A percentile compares a stretch with the other conserved stretches of the same genome.
Evolutionary conservation across 2,113 vertebrate genomes (phyloP).

Genomic region (Neolamprologus ventralis): DNA sequence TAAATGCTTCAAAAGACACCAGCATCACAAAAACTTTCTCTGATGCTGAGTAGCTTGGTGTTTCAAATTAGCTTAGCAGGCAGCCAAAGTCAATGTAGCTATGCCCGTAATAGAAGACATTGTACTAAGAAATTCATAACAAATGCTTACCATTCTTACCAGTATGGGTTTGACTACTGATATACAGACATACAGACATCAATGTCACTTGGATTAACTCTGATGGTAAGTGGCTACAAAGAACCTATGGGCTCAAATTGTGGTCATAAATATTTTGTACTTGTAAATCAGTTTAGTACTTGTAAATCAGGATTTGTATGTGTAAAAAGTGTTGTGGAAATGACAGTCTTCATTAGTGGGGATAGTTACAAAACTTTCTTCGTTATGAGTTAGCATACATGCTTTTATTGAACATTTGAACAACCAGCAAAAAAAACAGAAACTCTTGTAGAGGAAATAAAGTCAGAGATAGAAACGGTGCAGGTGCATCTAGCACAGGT

Average conservation of each 20-base stretch:
- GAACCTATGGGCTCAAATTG: neutral
- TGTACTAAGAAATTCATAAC: neutral
- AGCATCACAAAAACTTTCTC: neutral
- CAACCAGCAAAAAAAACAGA: rapidly evolving
- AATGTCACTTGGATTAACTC: neutral
- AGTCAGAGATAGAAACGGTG: neutral
- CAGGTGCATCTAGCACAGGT: neutral
- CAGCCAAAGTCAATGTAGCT: neutral
- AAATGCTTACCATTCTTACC: neutral
- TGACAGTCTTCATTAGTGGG: neutral
- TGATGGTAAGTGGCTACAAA: neutral
- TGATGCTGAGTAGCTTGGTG: neutral
- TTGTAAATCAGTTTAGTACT: neutral
- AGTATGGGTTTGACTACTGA: neutral
- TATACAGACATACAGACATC: neutral
- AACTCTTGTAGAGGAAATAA: neutral
- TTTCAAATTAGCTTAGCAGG: neutral
- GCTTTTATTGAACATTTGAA: neutral
- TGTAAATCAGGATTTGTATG: too few species aligned
- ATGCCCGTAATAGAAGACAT: neutral
- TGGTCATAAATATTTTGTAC: neutral
- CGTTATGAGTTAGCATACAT: neutral
- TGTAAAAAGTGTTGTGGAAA: neutral
- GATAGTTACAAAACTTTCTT: neutral
- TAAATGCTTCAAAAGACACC: neutral